These are phyloP conservation scores for Ariolimax columbianus DNA, from an alignment of 2,888 invertebrate species.

Conservation along the genomic window DNA sequence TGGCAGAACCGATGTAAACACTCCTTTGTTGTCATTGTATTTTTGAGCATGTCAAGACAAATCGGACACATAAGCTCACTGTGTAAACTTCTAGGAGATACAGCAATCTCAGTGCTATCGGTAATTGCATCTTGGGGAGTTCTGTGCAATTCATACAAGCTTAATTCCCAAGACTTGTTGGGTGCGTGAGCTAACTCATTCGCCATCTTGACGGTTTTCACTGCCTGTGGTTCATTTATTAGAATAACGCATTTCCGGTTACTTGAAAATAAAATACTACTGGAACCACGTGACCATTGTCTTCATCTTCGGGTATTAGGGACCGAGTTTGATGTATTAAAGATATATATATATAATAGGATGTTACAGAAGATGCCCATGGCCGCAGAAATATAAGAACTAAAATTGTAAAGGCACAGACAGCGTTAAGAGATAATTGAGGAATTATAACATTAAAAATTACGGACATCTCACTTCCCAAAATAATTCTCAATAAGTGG, in stretches of 20 bases:
- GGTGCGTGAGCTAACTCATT: slow-evolving; percentile 76
- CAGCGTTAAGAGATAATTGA: no score
- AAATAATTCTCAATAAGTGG: no score
- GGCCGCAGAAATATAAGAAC: no score
- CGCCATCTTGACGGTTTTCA: slow-evolving; percentile 65
- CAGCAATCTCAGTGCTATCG: slow-evolving; percentile 90
- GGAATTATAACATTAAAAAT: no score
- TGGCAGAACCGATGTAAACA: slow-evolving; percentile 99
- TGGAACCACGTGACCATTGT: no score
- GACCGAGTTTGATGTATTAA: no score
- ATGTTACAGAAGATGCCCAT: no score
- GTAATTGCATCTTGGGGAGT: slow-evolving; percentile 97
- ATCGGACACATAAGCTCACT: slow-evolving; percentile 97
- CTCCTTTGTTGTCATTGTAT: slow-evolving; percentile 99
- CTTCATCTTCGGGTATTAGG: no score
- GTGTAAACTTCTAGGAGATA: slow-evolving; percentile 80
- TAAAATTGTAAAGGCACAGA: no score
- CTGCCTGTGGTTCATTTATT: background rate
- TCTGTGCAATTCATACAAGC: slow-evolving; percentile 95
- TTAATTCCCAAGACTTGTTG: slow-evolving; percentile 93
- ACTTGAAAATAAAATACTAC: background rate
- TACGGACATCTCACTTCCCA: no score
- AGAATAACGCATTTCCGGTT: slow-evolving; percentile 2
- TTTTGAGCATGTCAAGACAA: slow-evolving; percentile 96
- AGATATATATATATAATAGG: no score